These are phyloP conservation scores for Cephus nigrinus DNA, from an alignment of 2,888 invertebrate species.

Conservation along the genomic window DNA sequence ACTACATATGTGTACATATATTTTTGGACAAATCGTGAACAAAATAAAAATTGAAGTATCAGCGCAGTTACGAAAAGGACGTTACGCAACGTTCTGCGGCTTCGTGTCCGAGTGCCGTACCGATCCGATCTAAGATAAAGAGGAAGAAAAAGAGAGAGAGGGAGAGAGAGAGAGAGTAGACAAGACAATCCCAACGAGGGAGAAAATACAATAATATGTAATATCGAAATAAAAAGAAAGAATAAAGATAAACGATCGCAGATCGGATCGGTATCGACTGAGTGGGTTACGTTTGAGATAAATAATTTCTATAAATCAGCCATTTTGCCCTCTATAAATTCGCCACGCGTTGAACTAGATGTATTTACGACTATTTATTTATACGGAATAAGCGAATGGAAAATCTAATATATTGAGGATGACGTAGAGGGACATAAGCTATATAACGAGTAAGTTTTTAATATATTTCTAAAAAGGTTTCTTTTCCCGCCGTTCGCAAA, in stretches of 20 bases:
- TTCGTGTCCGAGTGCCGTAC: conserved; percentile 4
- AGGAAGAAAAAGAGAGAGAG: background rate
- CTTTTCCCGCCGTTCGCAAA: background rate
- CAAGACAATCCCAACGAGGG: conserved; percentile 24
- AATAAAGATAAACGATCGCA: background rate
- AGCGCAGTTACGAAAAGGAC: conserved; percentile 27
- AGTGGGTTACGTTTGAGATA: background rate
- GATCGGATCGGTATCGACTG: background rate
- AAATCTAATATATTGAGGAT: conserved; percentile 56
- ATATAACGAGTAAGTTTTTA: conserved; percentile 46
- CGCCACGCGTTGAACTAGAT: conserved; percentile 28
- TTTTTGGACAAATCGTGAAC: conserved; percentile 15
- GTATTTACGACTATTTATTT: conserved; percentile 57
- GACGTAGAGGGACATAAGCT: conserved; percentile 44
- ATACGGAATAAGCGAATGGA: conserved; percentile 45
- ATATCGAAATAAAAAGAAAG: conserved; percentile 12
- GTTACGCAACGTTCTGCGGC: background rate
- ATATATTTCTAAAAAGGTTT: conserved; percentile 26
- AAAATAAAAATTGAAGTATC: conserved; percentile 38
- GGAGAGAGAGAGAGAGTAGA: background rate
- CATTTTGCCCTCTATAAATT: conserved; percentile 12
- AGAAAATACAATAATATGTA: conserved; percentile 21
- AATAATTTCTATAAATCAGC: background rate
- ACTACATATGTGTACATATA: conserved; percentile 30
- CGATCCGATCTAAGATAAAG: conserved; percentile 5